Base-by-base conservation (phyloP, 1,140 invertebrate species). In the Drosophila sucinea region DNA sequence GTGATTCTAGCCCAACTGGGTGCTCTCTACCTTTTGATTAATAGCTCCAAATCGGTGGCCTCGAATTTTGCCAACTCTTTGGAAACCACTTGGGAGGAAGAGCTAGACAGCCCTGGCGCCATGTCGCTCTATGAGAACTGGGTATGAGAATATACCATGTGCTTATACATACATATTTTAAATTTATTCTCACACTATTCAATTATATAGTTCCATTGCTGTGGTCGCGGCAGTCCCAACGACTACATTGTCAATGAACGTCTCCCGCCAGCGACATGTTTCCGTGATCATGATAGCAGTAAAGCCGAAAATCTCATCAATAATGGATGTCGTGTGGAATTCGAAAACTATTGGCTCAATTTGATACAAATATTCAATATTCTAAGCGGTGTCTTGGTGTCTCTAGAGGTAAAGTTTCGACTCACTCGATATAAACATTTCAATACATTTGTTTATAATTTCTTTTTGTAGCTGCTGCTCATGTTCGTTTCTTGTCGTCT, bases 121-220 rank as follows among this genome's bases (percentile, higher is more conserved):
- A 91, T 91, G 90, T 89, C 90, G 0, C 51, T 85, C 11, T 91
- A 91, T 63, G 81, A 91, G 61, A 90, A 82, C 33, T 91, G 90
- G 90, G 90, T 91, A 57, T 63, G 72, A 60, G 0, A 4, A 38
- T 38, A 10, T 10, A 10, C 8, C 35, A 38, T 38, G 8, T 38
- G 35, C 8, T 10, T 38, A 3, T 38, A 17, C 17, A 17, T 17
- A 17, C 11, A 10, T 11, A n/a, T n/a, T n/a, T n/a, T 0, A 0
- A 38, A 38, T 4, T 11, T 38, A 38, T 38, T 38, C 35, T 38
- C 35, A 38, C 11, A 38, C 35, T n/a, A 8, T 38, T 38, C 11
- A 38, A 2, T 38, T 38, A 1, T 25, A 7, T 57, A 94, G 94
- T 81, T 93, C 10, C 6, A 92, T n/a, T 95, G 94, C 62, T 95